These are phyloP conservation scores for Pituophis catenifer DNA, from an alignment of 2,113 vertebrate genomes.

Conservation along the genomic window DNA sequence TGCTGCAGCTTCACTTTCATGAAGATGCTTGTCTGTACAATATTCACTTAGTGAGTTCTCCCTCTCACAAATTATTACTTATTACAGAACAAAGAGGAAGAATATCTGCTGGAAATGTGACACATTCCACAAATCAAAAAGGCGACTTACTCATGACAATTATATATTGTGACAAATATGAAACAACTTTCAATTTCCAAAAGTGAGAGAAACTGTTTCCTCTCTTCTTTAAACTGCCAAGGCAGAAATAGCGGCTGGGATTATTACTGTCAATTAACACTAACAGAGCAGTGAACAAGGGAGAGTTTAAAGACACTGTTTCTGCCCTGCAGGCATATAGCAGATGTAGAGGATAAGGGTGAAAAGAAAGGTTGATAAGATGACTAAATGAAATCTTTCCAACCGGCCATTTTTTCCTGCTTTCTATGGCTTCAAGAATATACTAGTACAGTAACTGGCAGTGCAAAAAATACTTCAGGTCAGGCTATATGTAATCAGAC, in stretches of 20 bases:
- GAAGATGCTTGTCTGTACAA: background rate
- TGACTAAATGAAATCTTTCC: background rate
- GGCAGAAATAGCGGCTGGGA: background rate
- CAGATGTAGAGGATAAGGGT: background rate
- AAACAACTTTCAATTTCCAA: background rate
- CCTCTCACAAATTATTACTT: background rate
- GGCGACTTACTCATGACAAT: rapidly evolving
- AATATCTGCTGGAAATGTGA: background rate
- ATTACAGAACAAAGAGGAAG: slow-evolving; percentile 2
- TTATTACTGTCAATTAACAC: slow-evolving; percentile 16
- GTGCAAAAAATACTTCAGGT: background rate
- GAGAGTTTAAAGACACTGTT: background rate
- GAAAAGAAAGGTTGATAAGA: background rate
- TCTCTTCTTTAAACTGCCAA: background rate
- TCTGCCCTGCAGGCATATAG: background rate
- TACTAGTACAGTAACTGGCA: background rate
- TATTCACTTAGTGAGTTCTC: background rate
- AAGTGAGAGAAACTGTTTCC: background rate
- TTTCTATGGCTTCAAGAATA: background rate
- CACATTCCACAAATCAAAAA: background rate
- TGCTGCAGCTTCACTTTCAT: slow-evolving; percentile 8
- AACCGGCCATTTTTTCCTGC: background rate
- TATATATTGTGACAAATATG: rapidly evolving
- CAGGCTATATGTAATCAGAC: background rate
- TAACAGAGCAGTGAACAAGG: background rate